A percentile compares a stretch with the other conserved stretches of the same genome.
Evolutionary conservation across 2,113 vertebrate genomes (phyloP).

Genomic region (Cyrtonyx montezumae): DNA sequence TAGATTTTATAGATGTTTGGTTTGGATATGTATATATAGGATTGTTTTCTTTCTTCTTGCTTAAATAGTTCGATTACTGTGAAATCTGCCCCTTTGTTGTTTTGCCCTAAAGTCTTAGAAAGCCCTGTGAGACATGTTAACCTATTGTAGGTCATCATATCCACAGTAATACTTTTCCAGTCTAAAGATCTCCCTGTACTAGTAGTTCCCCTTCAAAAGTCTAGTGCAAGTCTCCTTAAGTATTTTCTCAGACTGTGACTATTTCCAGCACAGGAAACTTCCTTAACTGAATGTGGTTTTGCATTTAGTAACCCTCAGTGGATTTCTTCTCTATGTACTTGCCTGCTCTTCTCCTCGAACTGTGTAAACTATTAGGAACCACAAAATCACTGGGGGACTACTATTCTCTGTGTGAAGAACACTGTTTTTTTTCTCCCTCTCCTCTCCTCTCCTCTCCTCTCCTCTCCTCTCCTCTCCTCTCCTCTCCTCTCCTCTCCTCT

Average conservation of each 20-base stretch:
- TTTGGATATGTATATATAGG: neutral
- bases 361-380: neutral
- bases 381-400: neutral
- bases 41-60: neutral
- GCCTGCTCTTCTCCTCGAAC: neutral
- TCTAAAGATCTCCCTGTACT: neutral
- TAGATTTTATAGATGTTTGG: neutral
- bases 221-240: neutral
- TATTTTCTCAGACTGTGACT: neutral
- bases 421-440: neutral
- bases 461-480: too few species aligned
- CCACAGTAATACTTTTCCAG: neutral
- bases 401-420: neutral
- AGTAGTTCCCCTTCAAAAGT: neutral
- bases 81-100: neutral
- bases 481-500: too few species aligned
- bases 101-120: neutral
- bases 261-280: neutral
- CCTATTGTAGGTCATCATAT: neutral
- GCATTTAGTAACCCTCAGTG: neutral
- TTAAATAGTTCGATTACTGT: neutral
- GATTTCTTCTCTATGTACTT: neutral
- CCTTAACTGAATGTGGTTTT: neutral
- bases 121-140: neutral
- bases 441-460: too few species aligned